phyloP scores from a whole-genome alignment of 2,888 invertebrate genomes.

The Drosophila flavopinicola region DNA sequence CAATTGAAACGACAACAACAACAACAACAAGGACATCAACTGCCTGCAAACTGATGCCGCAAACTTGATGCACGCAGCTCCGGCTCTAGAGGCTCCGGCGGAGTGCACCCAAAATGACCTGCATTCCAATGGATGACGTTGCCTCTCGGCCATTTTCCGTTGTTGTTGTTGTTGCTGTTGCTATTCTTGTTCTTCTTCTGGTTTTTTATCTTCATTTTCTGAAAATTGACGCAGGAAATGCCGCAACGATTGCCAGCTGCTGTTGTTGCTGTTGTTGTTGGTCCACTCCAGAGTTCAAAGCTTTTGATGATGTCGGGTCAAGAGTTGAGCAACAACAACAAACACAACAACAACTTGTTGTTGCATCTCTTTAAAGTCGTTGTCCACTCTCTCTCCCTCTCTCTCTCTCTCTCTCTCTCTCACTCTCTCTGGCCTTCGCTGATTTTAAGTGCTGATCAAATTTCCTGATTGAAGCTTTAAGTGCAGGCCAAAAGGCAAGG shows the following conservation, averaged over 20 bases:
- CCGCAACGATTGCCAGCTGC: slow-evolving; percentile 41
- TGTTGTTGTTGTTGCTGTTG: slow-evolving; percentile 13
- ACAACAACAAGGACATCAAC: slow-evolving; percentile 4
- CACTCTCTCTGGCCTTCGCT: slow-evolving; percentile 3
- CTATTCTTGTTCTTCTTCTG: background rate
- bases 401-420: slow-evolving; percentile 1
- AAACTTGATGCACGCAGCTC: slow-evolving; percentile 28
- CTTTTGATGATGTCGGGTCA: slow-evolving; percentile 72
- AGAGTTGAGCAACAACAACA: slow-evolving; percentile 50
- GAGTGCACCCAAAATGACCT: slow-evolving; percentile 53
- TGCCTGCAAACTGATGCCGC: slow-evolving; percentile 48
- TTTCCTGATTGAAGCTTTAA: slow-evolving; percentile 73
- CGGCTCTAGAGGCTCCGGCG: slow-evolving; percentile 12
- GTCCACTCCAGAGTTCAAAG: slow-evolving; percentile 50
- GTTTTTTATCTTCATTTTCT: slow-evolving; percentile 30
- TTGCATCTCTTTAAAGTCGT: slow-evolving; percentile 43
- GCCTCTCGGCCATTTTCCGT: slow-evolving; percentile 21
- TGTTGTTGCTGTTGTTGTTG: slow-evolving; percentile 22
- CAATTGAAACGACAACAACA: slow-evolving; percentile 11
- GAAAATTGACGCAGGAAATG: slow-evolving; percentile 78
- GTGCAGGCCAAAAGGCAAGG: slow-evolving; percentile 43
- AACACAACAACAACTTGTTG: slow-evolving; percentile 58
- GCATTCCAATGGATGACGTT: slow-evolving; percentile 47
- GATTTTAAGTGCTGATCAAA: slow-evolving; percentile 72
- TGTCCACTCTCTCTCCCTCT: slow-evolving; percentile 8